Conservation (phyloP, 53 echinoderm and acorn worm genomes). For the Holothuria scabra region DNA sequence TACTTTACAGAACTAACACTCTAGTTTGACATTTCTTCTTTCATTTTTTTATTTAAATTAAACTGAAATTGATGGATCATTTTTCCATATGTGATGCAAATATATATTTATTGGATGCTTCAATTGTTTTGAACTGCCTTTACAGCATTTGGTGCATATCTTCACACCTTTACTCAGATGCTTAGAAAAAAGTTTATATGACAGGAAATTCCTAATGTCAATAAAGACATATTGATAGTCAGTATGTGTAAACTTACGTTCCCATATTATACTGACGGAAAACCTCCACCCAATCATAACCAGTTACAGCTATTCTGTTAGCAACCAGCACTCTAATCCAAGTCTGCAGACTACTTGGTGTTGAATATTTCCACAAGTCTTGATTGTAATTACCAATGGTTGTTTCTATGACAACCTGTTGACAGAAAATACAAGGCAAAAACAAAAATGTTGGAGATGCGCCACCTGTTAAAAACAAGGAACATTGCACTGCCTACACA, state of each 20-base stretch:
- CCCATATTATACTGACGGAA: conserved; percentile 91
- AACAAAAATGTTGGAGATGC: no score
- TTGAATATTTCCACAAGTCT: conserved; percentile 84
- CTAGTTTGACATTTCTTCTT: no score
- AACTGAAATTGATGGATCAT: no score
- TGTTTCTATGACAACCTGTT: conserved; percentile 91
- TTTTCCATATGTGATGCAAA: no score
- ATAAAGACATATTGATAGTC: not conserved
- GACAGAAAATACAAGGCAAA: not conserved
- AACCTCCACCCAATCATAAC: conserved; percentile 79
- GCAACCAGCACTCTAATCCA: conserved; percentile 88
- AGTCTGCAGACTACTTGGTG: conserved; percentile 72
- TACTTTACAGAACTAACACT: no score
- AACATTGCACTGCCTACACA: not conserved
- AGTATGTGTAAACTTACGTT: conserved; percentile 67
- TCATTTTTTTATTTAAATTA: no score
- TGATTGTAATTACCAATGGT: conserved; percentile 88
- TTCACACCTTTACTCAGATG: not conserved
- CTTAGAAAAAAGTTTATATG: not conserved
- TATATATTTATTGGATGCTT: no score
- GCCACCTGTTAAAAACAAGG: not conserved
- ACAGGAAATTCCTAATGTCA: not conserved
- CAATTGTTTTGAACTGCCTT: no score
- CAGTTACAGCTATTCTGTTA: conserved; percentile 73
- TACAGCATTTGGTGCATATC: no score